Evolutionary conservation across 2,797 vertebrate species (phyloP), one percentile per base, ranked within the genome.

Genomic region (Peromyscus melanophrys): DNA sequence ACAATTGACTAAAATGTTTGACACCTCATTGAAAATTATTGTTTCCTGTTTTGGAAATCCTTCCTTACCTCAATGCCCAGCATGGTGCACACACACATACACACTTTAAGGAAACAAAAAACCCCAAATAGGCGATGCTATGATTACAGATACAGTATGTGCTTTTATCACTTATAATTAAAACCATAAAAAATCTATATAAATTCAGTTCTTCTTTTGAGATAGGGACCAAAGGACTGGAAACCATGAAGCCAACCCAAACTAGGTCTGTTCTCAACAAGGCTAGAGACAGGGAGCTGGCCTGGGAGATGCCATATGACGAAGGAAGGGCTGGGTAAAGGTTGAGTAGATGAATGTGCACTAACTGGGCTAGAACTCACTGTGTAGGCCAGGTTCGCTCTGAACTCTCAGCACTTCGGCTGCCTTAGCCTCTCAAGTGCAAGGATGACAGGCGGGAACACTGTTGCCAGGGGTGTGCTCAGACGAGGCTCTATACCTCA

Each of bases 1-100:
- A 1, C 8, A n/a, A 71, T n/a, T 55, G 81, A 83, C 95, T 90
- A 76, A 78, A 92, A 81, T 73, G 3, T 63, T 73, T 55, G 73
- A 46, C 94, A 59, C 8, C 84, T 89, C 87, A 65, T 76, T 94
- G 27, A 95, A 95, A 95, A 77, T 57, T 6, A 94, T 52, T 27
- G 27, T 73, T 86, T 82, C 25, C 37, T 27, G 5, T 73, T 65
- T 84, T 71, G 6, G 0, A 17, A 73, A 90, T 14, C 2, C 7
- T 61, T 43, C 37, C 23, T 92, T 31, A 55, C 34, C 21, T 37
- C 90, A 29, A 31, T 78, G 81, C 57, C 31, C 37, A 83, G 19
- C 34, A 37, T 63, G 65, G 75, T 77, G 9, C 46, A 12, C 4
- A 46, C 3, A 31, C 12, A 69, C 27, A 49, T 13, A 55, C 14